Evolutionary conservation across 2,113 vertebrate species (phyloP).

Genomic region (Forbesichthys papilliferus): DNA sequence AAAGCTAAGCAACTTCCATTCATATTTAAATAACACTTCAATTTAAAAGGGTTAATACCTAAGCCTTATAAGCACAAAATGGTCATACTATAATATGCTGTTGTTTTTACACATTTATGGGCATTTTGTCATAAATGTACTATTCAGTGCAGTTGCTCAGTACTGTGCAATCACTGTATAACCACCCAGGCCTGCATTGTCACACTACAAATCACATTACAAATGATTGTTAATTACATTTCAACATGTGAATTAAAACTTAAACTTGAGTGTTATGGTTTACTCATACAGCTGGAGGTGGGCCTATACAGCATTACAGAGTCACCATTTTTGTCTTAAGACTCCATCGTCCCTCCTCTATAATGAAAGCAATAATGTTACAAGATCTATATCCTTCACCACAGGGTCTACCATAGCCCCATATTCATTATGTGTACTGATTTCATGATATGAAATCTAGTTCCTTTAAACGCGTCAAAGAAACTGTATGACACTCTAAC

Average conservation of each 20-base stretch:
- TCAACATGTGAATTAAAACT: constrained; percentile 39
- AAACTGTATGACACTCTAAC: constrained; percentile 70
- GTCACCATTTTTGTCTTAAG: constrained; percentile 60
- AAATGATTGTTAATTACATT: neutral
- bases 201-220: constrained; percentile 19
- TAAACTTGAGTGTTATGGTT: constrained; percentile 71
- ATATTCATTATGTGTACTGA: constrained; percentile 59
- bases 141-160: constrained; percentile 42
- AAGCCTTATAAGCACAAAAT: constrained; percentile 72
- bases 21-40: constrained; percentile 68
- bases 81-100: constrained; percentile 34
- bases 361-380: constrained; percentile 76
- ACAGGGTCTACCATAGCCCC: constrained; percentile 61
- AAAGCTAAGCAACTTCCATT: constrained; percentile 49
- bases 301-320: constrained; percentile 39
- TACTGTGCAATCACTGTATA: constrained; percentile 45
- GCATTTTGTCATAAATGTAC: constrained; percentile 52
- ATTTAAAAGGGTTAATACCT: constrained; percentile 61
- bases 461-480: constrained; percentile 66
- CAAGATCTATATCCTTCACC: constrained; percentile 67
- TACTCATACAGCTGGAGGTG: constrained; percentile 46
- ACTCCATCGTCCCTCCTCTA: constrained; percentile 61
- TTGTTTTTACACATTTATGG: constrained; percentile 45
- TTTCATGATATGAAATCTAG: constrained; percentile 64
- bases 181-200: constrained; percentile 29